These are phyloP conservation scores for Cordylochernes scorpioides DNA, from an alignment of 2,888 invertebrate genomes.

Conservation along the genomic window DNA sequence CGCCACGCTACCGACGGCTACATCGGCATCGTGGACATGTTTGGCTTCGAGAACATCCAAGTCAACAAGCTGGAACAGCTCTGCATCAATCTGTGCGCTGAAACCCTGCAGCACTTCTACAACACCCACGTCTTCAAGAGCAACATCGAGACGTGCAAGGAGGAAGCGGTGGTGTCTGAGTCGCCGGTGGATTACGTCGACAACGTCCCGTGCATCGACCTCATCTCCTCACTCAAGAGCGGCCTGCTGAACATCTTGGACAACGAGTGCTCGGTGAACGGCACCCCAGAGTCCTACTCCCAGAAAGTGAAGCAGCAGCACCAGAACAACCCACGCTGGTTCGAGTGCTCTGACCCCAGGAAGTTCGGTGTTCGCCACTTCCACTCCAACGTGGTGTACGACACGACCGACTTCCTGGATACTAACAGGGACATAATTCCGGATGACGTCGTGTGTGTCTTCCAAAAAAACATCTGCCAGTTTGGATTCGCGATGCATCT, in stretches of 20 bases:
- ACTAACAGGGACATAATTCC: conserved; percentile 55
- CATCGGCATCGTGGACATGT: conserved; percentile 85
- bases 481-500: conserved; percentile 90
- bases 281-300: conserved; percentile 49
- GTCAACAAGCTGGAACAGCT: conserved; percentile 79
- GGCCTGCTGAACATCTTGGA: conserved; percentile 73
- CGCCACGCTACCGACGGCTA: conserved; percentile 78
- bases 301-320: conserved; percentile 53
- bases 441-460: conserved; percentile 69
- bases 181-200: conserved; percentile 78
- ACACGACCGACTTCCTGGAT: conserved; percentile 61
- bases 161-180: conserved; percentile 67
- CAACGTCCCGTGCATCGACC: conserved; percentile 80
- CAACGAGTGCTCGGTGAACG: conserved; percentile 60
- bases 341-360: conserved; percentile 37
- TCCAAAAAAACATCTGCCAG: conserved; percentile 69
- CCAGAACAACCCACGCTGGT: conserved; percentile 37
- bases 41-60: conserved; percentile 86
- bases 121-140: conserved; percentile 89
- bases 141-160: conserved; percentile 68
- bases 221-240: conserved; percentile 55
- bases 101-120: conserved; percentile 92
- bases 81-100: conserved; percentile 79
- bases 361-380: conserved; percentile 76
- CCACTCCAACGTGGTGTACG: conserved; percentile 57